Evolutionary conservation across 2,888 invertebrate genomes (phyloP).

Genomic region (Drosophila histrio): DNA sequence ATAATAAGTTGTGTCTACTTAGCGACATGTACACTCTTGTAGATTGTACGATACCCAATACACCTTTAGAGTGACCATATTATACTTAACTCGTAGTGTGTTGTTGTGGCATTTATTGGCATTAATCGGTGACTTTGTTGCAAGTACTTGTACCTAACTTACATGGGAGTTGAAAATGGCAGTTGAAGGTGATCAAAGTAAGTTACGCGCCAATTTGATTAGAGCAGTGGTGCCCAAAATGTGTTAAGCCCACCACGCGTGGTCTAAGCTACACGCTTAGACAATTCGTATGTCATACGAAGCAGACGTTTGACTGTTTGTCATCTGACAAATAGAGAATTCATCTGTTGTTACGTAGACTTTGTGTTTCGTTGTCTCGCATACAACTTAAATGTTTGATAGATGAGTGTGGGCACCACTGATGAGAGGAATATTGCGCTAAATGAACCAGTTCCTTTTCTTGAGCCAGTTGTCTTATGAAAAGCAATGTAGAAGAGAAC

Average conservation of each 20-base stretch:
- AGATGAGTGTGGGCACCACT: no score
- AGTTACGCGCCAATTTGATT: no score
- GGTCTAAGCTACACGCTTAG: no score
- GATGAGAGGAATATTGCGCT: background rate
- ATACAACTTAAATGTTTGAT: no score
- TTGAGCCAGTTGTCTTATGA: background rate
- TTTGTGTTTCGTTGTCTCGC: no score
- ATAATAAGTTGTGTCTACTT: conserved; percentile 78
- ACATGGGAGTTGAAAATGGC: background rate
- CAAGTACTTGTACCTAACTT: conserved; percentile 2
- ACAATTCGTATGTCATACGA: no score
- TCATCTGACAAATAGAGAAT: no score
- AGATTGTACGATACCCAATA: conserved; percentile 55
- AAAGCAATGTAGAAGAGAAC: background rate
- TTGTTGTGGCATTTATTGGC: conserved; percentile 27
- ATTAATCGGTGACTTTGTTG: conserved; percentile 23
- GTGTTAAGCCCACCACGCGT: no score
- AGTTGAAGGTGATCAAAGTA: conserved; percentile 1
- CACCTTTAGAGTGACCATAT: conserved; percentile 5
- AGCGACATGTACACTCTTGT: conserved; percentile 69
- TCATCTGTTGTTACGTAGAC: no score
- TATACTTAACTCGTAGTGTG: background rate
- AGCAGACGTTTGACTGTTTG: no score
- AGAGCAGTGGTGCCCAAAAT: no score
- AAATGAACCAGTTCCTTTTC: background rate